A percentile compares a stretch with the other conserved stretches of the same genome.
These are phyloP conservation scores for Chelonus insularis DNA, from an alignment of 1,140 invertebrate genomes.

Conservation along the genomic window DNA sequence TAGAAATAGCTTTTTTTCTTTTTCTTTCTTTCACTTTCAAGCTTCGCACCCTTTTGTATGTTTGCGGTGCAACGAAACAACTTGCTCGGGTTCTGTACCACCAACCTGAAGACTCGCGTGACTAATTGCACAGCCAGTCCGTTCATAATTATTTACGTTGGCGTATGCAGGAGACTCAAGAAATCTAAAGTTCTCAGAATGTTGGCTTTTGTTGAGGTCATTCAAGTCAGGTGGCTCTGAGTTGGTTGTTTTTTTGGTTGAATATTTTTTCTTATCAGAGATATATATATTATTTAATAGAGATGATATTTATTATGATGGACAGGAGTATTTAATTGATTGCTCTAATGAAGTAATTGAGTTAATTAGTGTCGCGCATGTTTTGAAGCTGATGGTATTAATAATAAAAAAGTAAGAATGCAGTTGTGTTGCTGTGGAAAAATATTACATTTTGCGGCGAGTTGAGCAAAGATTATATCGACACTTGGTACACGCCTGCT, in stretches of 20 bases:
- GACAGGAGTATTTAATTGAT: too few relatives aligned
- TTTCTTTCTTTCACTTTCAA: not conserved
- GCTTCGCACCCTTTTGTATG: conserved; percentile 6
- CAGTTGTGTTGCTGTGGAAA: conserved; percentile 12
- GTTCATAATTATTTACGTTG: conserved; percentile 23
- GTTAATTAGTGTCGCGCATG: conserved; percentile 5
- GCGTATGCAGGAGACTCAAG: not conserved
- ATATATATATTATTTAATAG: too few relatives aligned
- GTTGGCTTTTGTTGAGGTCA: not conserved
- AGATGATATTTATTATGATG: too few relatives aligned
- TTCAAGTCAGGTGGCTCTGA: not conserved
- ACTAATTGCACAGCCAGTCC: conserved; percentile 14
- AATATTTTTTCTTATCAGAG: too few relatives aligned
- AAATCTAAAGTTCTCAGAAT: not conserved
- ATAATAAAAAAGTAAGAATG: conserved; percentile 13
- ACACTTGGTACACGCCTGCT: conserved; percentile 26
- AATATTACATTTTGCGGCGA: conserved; percentile 24
- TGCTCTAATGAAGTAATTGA: conserved; percentile 5
- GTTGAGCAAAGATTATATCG: conserved; percentile 27
- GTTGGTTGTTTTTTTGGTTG: too few relatives aligned
- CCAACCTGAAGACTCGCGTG: conserved; percentile 9
- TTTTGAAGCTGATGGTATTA: not conserved
- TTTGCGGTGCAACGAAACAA: conserved; percentile 11
- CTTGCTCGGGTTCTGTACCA: not conserved
- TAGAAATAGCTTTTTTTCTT: conserved; percentile 12